Percentiles rank a stretch among this genome's conserved stretches.
These are phyloP conservation scores for Palythoa grandiflora DNA, from an alignment of 92 coral and sea anemone species.

Conservation along the genomic window DNA sequence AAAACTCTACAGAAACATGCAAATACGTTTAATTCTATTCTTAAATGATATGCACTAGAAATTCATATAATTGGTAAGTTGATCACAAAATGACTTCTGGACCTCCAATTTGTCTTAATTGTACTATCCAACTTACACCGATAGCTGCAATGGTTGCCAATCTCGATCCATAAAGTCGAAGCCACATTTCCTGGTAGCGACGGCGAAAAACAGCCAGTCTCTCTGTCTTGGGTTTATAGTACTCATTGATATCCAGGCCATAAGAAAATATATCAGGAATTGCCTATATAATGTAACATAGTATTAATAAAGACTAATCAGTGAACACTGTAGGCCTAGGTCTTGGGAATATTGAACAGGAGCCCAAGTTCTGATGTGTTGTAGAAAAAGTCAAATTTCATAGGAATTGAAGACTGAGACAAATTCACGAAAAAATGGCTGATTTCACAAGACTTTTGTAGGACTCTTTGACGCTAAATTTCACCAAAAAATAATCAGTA, in stretches of 20 bases:
- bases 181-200: slow-evolving; percentile 71
- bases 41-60: background rate
- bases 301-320: background rate
- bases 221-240: slow-evolving; percentile 60
- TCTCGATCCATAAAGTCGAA: slow-evolving; percentile 76
- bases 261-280: slow-evolving; percentile 68
- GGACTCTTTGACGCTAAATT: too few species aligned
- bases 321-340: background rate
- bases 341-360: background rate
- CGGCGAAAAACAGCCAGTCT: slow-evolving; percentile 67
- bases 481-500: too few species aligned
- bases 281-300: slow-evolving; percentile 44
- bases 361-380: too few species aligned
- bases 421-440: too few species aligned
- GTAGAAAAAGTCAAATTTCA: too few species aligned
- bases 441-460: too few species aligned
- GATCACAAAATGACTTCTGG: background rate
- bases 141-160: slow-evolving; percentile 74
- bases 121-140: slow-evolving; percentile 49
- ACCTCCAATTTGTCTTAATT: background rate
- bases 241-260: slow-evolving; percentile 76
- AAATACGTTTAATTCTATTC: too few species aligned
- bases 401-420: too few species aligned
- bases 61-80: background rate
- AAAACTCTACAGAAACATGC: too few species aligned